Evolutionary conservation across 2,797 vertebrate species (phyloP).

Genomic region (Tachyglossus aculeatus): DNA sequence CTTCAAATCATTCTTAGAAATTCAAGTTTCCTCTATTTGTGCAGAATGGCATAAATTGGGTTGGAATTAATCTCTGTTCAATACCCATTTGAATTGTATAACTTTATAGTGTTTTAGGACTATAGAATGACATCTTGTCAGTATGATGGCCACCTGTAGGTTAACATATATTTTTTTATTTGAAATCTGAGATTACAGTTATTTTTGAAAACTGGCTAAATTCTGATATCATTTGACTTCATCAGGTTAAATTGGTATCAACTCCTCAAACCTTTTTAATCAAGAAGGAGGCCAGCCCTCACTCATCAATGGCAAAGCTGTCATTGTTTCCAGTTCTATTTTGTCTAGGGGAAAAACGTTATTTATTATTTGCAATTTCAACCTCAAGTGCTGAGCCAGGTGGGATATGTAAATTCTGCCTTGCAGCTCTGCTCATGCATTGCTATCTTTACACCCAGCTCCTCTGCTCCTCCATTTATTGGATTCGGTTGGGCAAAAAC

Average conservation of each 20-base stretch:
- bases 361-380: neutral
- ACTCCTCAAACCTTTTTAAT: constrained; percentile 26
- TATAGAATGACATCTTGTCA: constrained; percentile 48
- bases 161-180: constrained; percentile 4
- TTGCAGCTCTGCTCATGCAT: neutral
- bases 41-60: constrained; percentile 35
- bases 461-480: constrained; percentile 23
- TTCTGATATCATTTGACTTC: constrained; percentile 13
- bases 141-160: constrained; percentile 35
- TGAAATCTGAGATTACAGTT: constrained; percentile 33
- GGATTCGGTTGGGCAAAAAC: constrained; percentile 12
- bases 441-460: constrained; percentile 12
- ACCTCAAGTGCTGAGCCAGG: neutral
- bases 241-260: constrained; percentile 17
- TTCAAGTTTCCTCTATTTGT: constrained; percentile 20
- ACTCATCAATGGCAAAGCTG: constrained; percentile 3
- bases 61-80: constrained; percentile 35
- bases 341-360: neutral
- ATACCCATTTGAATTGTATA: constrained; percentile 48
- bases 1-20: constrained; percentile 38
- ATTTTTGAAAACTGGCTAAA: constrained; percentile 16
- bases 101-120: constrained; percentile 35
- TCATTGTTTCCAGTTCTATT: neutral
- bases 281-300: neutral
- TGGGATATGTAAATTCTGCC: neutral